Evolutionary conservation across 2,797 vertebrate genomes (phyloP).

Genomic region (Xenops minutus): DNA sequence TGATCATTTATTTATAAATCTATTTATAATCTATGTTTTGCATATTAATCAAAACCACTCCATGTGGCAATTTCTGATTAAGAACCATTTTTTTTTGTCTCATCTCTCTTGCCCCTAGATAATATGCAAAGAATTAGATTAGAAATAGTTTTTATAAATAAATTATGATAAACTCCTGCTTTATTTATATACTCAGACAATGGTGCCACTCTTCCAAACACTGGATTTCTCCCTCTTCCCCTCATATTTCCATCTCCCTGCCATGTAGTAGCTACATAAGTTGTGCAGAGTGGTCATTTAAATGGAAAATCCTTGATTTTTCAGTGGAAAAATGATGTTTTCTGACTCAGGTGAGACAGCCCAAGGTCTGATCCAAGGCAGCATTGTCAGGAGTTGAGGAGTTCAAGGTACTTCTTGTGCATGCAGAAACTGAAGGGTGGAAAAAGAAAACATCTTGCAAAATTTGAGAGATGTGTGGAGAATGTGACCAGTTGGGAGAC

Average conservation of each 20-base stretch:
- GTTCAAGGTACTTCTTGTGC: background rate
- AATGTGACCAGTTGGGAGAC: background rate
- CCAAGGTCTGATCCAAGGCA: background rate
- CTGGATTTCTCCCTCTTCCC: background rate
- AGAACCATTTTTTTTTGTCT: slow-evolving; percentile 43
- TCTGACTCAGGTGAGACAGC: background rate
- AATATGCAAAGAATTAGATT: slow-evolving; percentile 69
- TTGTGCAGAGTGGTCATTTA: background rate
- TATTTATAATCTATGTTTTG: slow-evolving; percentile 72
- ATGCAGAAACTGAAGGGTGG: background rate
- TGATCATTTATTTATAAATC: slow-evolving; percentile 76
- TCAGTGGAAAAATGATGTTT: background rate
- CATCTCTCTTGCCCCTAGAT: slow-evolving; percentile 35
- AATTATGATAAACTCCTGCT: slow-evolving; percentile 68
- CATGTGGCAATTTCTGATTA: slow-evolving; percentile 64
- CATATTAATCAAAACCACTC: slow-evolving; percentile 69
- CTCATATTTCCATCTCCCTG: background rate
- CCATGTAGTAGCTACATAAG: background rate
- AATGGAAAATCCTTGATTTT: background rate
- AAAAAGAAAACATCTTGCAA: background rate
- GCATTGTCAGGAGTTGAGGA: background rate
- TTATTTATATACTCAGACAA: slow-evolving; percentile 61
- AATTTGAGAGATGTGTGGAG: background rate
- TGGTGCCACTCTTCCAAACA: background rate
- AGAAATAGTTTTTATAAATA: slow-evolving; percentile 75